Evolutionary conservation across 2,888 invertebrate genomes (phyloP), one percentile per base, ranked within the genome.

Genomic region (Rhyacophila evoluta): DNA sequence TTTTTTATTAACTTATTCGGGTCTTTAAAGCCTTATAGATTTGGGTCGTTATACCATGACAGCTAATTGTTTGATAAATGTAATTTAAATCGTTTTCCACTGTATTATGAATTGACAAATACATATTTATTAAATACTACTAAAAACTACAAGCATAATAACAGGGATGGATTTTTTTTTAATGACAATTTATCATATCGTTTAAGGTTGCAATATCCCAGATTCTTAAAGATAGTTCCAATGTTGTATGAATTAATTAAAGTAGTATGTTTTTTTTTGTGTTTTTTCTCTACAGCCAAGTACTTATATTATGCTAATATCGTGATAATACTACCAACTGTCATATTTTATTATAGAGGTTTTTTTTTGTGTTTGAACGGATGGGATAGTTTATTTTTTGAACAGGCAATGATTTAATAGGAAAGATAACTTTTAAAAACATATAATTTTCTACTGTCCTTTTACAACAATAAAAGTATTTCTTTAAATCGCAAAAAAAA

Each of bases 291-390:
- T 55, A 55, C 19, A 55, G 55, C 55, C 55, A 55, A 55, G 55
- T 55, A 55, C 55, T 55, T 55, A 55, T 55, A 55, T 19, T 33
- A 33, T 33, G 29, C 29, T 33, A 33, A 33, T 19, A 55, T 10
- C 55, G 55, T 55, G 55, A 55, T 55, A 55, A 55, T 25, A 55
- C 55, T 55, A 55, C 55, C 55, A 55, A 55, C 55, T 55, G 55
- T 55, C 55, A 55, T 55, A 55, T 55, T 55, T 55, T 55, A 55
- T 55, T 55, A 19, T 55, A 55, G 55, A 55, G 55, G 55, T 55
- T 55, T 55, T 41, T 41, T 55, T 55, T 55, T 55, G 55, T 55
- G 55, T 41, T 15, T 15, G 15, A 1, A 6, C 55, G 15, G 55
- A 55, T 55, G 55, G 55, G 55, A 55, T 55, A 55, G 55, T 55